Base-by-base conservation (phyloP, 2,113 vertebrate genomes). In the Oenanthe oenanthe region DNA sequence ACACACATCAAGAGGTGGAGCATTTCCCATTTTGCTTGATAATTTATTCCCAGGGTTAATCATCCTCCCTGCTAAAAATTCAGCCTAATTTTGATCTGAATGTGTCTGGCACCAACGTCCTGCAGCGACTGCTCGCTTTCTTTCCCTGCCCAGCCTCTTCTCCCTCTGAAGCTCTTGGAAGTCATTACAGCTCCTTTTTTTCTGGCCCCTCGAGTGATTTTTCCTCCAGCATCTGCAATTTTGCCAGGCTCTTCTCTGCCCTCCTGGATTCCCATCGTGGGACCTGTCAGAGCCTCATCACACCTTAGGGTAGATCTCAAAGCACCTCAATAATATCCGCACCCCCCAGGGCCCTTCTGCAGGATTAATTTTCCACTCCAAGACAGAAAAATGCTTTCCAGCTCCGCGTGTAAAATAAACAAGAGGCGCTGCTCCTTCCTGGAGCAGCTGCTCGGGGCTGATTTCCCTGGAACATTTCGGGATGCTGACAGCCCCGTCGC, bases 1-100 rank as follows among this genome's bases (percentile, higher is more conserved):
- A 14, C 31, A 50, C 22, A 2, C 57, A 42, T 67, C 56, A 12
- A 66, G 60, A 78, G 60, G 65, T 66, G 90, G 63, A 94, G 88
- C 56, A 3, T 77, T 89, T 57, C 81, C 72, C 21, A 19, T 47
- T 80, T 80, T 50, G 19, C 66, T 48, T 14, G 31, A n/a, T 74
- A 76, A 95, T 87, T 84, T 84, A 63, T 91, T 93, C 85, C 63
- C 84, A 19, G 68, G 68, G 60, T 89, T 94, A 80, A 93, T 94
- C 92, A 86, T 40, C 83, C 45, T 92, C 54, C 63, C 45, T 38
- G 29, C 57, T 70, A 43, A 71, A 88, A 95, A 81, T 20, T 20
- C 84, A 26, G 56, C 47, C 56, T 84, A 21, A 71, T 79, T 92
- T 85, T 29, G 42, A 36, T 20, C 32, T 8, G 81, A 82, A 79